Conservation (phyloP, 2,113 vertebrate species). For the Phyllopteryx taeniolatus region DNA sequence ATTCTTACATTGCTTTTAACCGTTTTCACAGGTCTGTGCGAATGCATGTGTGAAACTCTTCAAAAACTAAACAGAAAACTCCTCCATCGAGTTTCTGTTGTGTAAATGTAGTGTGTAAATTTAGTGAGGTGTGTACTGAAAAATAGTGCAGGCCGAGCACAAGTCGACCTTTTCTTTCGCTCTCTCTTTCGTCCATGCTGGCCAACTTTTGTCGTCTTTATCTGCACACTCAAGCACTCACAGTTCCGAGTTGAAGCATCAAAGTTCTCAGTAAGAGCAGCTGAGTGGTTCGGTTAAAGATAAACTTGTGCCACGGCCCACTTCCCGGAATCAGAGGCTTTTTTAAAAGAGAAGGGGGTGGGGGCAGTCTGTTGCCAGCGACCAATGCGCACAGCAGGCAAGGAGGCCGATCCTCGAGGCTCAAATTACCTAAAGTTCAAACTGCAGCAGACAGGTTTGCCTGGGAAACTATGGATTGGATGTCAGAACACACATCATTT, state of each 20-base stretch:
- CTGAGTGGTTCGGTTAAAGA: slow-evolving; percentile 34
- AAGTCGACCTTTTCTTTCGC: background rate
- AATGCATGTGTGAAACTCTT: background rate
- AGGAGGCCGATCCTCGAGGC: slow-evolving; percentile 12
- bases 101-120: background rate
- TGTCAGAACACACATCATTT: background rate
- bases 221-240: background rate
- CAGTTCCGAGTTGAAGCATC: slow-evolving; percentile 8
- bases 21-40: background rate
- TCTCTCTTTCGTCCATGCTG: background rate
- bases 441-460: background rate
- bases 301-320: slow-evolving; percentile 63
- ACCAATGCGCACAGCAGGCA: slow-evolving; percentile 33
- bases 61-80: background rate
- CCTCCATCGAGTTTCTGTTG: background rate
- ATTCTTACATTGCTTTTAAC: background rate
- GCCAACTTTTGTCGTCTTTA: background rate
- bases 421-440: slow-evolving; percentile 39
- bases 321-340: slow-evolving; percentile 62
- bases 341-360: slow-evolving; percentile 20
- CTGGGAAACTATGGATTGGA: background rate
- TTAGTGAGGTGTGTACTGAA: background rate
- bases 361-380: slow-evolving; percentile 55
- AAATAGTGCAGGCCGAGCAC: background rate
- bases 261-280: slow-evolving; percentile 44